These are phyloP conservation scores for Alectoris magna DNA, from an alignment of 2,797 vertebrate genomes.

Conservation along the genomic window DNA sequence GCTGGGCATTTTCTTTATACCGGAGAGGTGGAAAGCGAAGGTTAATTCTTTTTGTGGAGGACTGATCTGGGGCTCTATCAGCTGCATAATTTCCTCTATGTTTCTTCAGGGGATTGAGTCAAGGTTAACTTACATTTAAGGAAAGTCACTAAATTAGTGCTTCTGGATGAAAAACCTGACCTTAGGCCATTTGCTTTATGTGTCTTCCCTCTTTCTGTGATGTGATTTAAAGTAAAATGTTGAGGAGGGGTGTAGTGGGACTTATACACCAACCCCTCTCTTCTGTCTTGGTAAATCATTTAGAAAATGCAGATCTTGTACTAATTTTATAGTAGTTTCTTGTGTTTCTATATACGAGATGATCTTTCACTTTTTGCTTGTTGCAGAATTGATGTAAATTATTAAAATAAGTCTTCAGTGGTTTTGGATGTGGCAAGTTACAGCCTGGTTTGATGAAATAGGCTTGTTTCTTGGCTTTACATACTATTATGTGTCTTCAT, in stretches of 20 bases:
- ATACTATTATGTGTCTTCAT: neutral
- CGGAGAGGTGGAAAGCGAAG: neutral
- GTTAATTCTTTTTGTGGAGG: neutral
- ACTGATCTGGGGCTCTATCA: neutral
- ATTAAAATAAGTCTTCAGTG: neutral
- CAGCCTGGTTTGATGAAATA: neutral
- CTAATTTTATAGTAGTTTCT: neutral
- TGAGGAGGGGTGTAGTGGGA: neutral
- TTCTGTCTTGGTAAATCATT: neutral
- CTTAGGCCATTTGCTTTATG: neutral
- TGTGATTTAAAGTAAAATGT: neutral
- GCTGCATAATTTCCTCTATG: fast-evolving
- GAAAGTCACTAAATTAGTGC: neutral
- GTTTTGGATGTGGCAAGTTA: neutral
- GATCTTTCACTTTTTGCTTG: neutral
- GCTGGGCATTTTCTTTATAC: neutral
- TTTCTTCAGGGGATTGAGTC: neutral
- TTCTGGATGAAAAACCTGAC: neutral
- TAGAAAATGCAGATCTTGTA: neutral
- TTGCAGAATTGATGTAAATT: neutral
- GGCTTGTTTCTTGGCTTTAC: neutral
- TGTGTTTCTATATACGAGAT: neutral
- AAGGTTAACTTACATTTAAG: neutral
- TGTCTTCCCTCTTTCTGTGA: neutral
- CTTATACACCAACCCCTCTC: neutral